Evolutionary conservation across 2,888 invertebrate genomes (phyloP).

Genomic region (Aphidius colemani): DNA sequence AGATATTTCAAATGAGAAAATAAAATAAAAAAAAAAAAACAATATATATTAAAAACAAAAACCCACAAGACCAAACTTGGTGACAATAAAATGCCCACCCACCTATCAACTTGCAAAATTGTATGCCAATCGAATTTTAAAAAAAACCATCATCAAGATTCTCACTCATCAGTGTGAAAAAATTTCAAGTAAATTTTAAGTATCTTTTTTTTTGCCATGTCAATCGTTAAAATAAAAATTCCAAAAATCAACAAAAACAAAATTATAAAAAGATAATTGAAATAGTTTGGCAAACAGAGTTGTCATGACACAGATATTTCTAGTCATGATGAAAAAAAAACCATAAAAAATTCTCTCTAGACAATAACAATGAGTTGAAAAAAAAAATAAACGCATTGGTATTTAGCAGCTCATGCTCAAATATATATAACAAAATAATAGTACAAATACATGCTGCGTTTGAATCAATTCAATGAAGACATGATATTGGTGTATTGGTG

Average conservation of each 20-base stretch:
- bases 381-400: constrained; percentile 26
- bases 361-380: constrained; percentile 14
- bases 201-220: background rate
- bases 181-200: background rate
- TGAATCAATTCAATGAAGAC: constrained; percentile 36
- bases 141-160: constrained; percentile 28
- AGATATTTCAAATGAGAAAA: too few species aligned
- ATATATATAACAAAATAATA: constrained; percentile 26
- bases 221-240: background rate
- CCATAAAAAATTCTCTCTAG: background rate
- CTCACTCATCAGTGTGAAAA: too few species aligned
- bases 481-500: constrained; percentile 32
- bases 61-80: constrained; percentile 49
- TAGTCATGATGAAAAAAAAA: constrained; percentile 34
- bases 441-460: constrained; percentile 30
- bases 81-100: constrained; percentile 39
- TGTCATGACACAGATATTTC: constrained; percentile 21
- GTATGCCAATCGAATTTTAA: constrained; percentile 52
- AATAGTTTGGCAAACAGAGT: constrained; percentile 16
- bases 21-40: too few species aligned
- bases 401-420: constrained; percentile 19
- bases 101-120: constrained; percentile 34
- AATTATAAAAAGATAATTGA: background rate
- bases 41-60: too few species aligned
- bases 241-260: constrained; percentile 1